Conservation (phyloP, 2,113 vertebrate species). For the Brevimyrus niger region DNA sequence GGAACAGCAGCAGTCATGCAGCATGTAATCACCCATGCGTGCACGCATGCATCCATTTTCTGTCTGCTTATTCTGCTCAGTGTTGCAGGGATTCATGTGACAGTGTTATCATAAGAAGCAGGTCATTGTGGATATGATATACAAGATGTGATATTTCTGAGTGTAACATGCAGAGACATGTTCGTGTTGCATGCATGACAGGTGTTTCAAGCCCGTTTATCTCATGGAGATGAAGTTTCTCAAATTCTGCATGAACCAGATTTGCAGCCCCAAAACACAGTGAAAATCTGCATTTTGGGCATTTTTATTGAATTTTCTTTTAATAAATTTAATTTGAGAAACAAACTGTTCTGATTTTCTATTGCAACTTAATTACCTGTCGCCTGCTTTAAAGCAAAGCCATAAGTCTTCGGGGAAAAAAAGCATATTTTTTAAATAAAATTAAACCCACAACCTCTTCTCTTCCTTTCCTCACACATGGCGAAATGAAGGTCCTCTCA, state of each 20-base stretch:
- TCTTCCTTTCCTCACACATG: neutral
- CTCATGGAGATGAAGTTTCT: neutral
- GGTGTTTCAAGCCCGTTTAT: neutral
- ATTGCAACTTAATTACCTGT: conserved; percentile 23
- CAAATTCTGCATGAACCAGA: neutral
- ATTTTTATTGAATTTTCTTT: neutral
- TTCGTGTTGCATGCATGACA: neutral
- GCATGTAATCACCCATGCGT: neutral
- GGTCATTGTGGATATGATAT: neutral
- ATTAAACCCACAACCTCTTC: neutral
- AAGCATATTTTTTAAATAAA: conserved; percentile 6
- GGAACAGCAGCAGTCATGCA: neutral
- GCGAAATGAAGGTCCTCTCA: conserved; percentile 16
- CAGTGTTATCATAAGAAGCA: neutral
- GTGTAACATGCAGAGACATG: neutral
- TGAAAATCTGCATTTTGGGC: neutral
- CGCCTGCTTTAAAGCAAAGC: conserved; percentile 11
- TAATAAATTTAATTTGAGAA: conserved; percentile 18
- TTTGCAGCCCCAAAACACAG: neutral
- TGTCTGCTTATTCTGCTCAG: neutral
- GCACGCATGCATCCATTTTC: neutral
- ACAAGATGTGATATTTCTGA: neutral
- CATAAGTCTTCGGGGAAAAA: conserved; percentile 16
- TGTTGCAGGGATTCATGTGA: neutral
- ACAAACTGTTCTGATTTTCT: conserved; percentile 14